These are phyloP conservation scores for Diprion similis DNA, from an alignment of 1,140 invertebrate genomes.

Conservation along the genomic window DNA sequence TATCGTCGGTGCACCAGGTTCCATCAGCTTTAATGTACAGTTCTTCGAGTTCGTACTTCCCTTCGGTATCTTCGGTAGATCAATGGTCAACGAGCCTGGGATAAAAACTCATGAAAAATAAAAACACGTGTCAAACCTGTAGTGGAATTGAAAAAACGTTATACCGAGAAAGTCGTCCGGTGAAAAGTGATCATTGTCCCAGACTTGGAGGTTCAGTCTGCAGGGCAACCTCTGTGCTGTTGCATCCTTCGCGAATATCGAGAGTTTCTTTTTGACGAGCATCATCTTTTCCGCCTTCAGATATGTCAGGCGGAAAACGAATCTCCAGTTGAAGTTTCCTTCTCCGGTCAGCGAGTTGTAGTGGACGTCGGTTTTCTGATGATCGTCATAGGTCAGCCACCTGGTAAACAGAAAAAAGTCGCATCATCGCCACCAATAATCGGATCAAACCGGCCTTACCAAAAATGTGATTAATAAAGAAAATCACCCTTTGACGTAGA, in stretches of 20 bases:
- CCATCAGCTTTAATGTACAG: conserved; percentile 68
- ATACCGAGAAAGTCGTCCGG: conserved; percentile 82
- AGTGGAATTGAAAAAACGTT: conserved; percentile 19
- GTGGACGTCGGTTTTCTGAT: conserved; percentile 85
- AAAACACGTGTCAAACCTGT: neutral
- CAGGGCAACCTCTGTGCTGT: conserved; percentile 74
- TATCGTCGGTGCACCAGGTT: conserved; percentile 68
- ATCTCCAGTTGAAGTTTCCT: conserved; percentile 91
- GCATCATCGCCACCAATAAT: neutral
- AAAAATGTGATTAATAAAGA: neutral
- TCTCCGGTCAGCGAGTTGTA: conserved; percentile 80
- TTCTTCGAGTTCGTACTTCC: conserved; percentile 66
- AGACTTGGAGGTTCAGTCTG: conserved; percentile 71
- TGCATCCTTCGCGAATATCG: conserved; percentile 68
- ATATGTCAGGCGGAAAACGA: conserved; percentile 85
- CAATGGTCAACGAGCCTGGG: conserved; percentile 64
- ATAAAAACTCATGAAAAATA: neutral
- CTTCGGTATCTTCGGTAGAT: conserved; percentile 67
- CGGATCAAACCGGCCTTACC: neutral
- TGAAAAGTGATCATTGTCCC: conserved; percentile 81
- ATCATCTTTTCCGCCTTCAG: conserved; percentile 80
- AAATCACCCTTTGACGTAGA: conserved; percentile 84
- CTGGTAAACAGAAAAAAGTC: conserved; percentile 55
- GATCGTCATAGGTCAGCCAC: conserved; percentile 77
- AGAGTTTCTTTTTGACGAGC: conserved; percentile 60